Percentiles rank a stretch among this genome's conserved stretches.
Conservation (phyloP, 2,113 vertebrate genomes). For the Cephalopholis sonnerati region DNA sequence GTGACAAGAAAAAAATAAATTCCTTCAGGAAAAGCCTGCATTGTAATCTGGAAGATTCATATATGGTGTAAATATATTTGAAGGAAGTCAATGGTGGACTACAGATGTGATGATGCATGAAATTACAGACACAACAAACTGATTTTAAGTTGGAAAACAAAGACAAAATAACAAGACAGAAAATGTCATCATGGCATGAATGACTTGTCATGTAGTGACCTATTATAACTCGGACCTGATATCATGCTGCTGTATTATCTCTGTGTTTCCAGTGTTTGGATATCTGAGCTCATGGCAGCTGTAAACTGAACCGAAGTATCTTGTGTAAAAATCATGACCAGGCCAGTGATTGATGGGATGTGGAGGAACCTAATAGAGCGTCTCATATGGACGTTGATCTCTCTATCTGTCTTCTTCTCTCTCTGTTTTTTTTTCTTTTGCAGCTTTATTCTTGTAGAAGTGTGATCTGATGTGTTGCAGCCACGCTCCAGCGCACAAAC, state of each 20-base stretch:
- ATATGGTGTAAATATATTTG: no score
- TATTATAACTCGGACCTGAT: neutral
- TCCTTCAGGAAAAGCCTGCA: no score
- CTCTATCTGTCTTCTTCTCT: no score
- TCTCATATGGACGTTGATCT: slow-evolving; percentile 12
- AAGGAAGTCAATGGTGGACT: no score
- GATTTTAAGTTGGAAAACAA: no score
- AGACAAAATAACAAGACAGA: no score
- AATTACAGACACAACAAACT: no score
- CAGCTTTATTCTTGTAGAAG: neutral
- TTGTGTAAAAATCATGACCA: no score
- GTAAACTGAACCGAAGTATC: neutral
- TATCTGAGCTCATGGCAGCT: neutral
- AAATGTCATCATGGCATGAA: no score
- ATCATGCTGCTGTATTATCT: neutral
- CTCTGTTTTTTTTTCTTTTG: neutral
- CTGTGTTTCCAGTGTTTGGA: neutral
- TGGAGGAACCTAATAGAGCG: neutral
- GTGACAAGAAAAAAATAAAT: no score
- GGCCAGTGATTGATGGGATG: slow-evolving; percentile 20
- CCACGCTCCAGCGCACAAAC: neutral
- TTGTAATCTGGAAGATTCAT: no score
- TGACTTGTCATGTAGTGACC: neutral
- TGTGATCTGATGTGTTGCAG: neutral
- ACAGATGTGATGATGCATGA: no score